A percentile compares a stretch with the other conserved stretches of the same genome.
Evolutionary conservation across 2,888 invertebrate species (phyloP).

Genomic region (Gymnoscelis rufifasciata): DNA sequence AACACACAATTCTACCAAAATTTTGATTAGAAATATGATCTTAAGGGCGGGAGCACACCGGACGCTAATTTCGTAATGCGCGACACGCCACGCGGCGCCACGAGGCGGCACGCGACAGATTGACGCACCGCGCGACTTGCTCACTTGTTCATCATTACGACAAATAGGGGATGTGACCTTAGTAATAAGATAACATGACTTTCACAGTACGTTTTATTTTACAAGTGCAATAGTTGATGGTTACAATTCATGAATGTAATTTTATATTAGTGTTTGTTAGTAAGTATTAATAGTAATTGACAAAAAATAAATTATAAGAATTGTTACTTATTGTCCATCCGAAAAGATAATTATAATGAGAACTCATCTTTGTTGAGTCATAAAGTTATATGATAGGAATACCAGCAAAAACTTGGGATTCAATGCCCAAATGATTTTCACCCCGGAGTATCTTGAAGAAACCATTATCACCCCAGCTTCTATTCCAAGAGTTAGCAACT

Average conservation of each 20-base stretch:
- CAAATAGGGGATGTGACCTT: slow-evolving; percentile 46
- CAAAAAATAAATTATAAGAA: too few relatives aligned
- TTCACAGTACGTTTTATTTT: not conserved
- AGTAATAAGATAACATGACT: slow-evolving; percentile 39
- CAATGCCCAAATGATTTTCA: slow-evolving; percentile 12
- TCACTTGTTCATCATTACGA: slow-evolving; percentile 63
- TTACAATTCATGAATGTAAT: too few relatives aligned
- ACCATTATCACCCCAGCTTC: slow-evolving; percentile 1
- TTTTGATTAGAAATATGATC: slow-evolving; percentile 48
- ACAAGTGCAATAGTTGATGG: too few relatives aligned
- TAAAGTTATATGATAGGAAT: not conserved
- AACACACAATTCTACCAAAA: slow-evolving; percentile 6
- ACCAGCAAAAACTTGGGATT: not conserved
- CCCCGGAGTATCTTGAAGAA: slow-evolving; percentile 1
- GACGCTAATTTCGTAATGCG: slow-evolving; percentile 70
- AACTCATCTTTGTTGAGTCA: too few relatives aligned
- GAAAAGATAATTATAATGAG: too few relatives aligned
- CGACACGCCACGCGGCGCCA: slow-evolving; percentile 48
- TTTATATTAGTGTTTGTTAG: too few relatives aligned
- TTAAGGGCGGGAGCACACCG: slow-evolving; percentile 60
- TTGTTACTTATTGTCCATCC: too few relatives aligned
- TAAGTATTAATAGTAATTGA: too few relatives aligned
- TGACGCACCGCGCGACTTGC: slow-evolving; percentile 66
- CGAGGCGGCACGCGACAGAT: slow-evolving; percentile 63
- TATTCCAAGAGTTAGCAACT: slow-evolving; percentile 1